These are phyloP conservation scores for Cyphomyrus plagiostoma DNA, from an alignment of 2,113 vertebrate species.

Conservation along the genomic window DNA sequence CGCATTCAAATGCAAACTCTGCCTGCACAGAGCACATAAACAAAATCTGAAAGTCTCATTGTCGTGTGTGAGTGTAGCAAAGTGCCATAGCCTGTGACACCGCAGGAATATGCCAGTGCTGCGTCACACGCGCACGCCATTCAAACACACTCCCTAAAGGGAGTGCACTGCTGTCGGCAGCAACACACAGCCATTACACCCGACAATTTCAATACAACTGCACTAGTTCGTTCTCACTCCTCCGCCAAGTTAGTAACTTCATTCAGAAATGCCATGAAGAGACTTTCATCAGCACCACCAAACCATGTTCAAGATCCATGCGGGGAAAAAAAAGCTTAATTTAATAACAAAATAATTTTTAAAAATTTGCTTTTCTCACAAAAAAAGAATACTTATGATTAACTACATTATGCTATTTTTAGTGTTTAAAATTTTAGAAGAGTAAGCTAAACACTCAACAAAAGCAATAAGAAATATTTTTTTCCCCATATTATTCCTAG, in stretches of 20 bases:
- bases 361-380: not conserved
- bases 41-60: not conserved
- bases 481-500: not conserved
- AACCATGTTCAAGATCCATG: not conserved
- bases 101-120: not conserved
- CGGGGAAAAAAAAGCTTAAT: not conserved
- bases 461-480: not conserved
- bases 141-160: not conserved
- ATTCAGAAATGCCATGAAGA: not conserved
- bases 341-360: not conserved
- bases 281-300: not conserved
- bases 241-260: not conserved
- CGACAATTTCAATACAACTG: not conserved
- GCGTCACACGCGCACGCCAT: not conserved
- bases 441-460: not conserved
- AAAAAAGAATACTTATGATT: not conserved
- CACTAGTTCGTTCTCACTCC: not conserved
- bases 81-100: not conserved
- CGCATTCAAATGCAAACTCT: not conserved
- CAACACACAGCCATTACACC: not conserved
- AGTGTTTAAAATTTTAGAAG: not conserved
- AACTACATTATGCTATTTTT: not conserved
- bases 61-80: not conserved
- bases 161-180: not conserved
- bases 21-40: not conserved